Evolutionary conservation across 2,888 invertebrate genomes (phyloP).

Genomic region (Deroplatys truncata): DNA sequence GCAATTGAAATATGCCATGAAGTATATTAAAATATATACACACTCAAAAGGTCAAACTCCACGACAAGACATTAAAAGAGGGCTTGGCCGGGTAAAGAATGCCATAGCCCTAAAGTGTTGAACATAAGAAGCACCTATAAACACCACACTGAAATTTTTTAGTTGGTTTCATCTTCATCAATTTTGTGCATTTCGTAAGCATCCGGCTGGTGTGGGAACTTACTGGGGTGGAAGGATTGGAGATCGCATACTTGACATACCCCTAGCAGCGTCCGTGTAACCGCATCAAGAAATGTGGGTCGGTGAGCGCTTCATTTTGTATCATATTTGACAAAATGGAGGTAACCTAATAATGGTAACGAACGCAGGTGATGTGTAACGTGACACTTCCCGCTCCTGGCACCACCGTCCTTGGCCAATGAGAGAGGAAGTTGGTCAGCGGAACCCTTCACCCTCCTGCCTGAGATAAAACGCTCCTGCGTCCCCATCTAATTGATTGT

Average conservation of each 20-base stretch:
- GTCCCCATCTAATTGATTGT: not conserved
- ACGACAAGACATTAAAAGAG: too few relatives aligned
- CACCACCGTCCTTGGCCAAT: not conserved
- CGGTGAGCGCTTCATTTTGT: not conserved
- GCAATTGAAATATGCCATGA: too few relatives aligned
- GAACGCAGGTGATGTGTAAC: not conserved
- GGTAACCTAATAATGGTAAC: not conserved
- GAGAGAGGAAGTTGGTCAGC: not conserved
- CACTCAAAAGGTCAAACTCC: too few relatives aligned
- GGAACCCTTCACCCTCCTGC: not conserved
- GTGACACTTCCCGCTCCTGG: not conserved
- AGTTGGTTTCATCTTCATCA: not conserved
- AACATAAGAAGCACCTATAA: too few relatives aligned
- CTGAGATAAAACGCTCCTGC: not conserved
- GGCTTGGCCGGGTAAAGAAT: too few relatives aligned
- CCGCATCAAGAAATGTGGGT: not conserved
- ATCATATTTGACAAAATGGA: not conserved
- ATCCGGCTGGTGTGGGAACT: not conserved
- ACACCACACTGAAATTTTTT: too few relatives aligned
- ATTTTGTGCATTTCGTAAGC: not conserved
- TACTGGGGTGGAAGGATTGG: not conserved
- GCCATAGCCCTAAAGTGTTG: too few relatives aligned
- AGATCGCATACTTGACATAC: not conserved
- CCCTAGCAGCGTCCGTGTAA: not conserved
- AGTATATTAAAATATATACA: too few relatives aligned